Conservation (phyloP, 2,888 invertebrate species). For the Ormyrus nitidulus region DNA sequence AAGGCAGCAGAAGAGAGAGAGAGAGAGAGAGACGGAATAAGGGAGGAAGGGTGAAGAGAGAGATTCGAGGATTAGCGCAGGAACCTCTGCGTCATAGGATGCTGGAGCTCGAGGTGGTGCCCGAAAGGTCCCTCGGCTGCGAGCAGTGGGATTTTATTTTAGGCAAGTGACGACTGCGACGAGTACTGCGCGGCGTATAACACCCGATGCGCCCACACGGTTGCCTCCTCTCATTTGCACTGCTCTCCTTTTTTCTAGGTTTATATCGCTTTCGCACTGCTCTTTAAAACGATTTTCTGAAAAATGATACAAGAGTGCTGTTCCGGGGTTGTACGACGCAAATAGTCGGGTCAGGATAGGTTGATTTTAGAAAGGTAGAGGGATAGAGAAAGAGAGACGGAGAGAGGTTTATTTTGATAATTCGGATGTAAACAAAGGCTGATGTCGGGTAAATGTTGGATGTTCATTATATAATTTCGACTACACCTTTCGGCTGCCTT, state of each 20-base stretch:
- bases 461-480: constrained; percentile 50
- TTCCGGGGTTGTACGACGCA: background rate
- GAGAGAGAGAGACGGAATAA: background rate
- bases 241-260: constrained; percentile 33
- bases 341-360: too few species aligned
- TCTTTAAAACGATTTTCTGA: background rate
- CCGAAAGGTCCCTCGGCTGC: constrained; percentile 95
- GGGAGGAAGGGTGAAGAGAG: background rate
- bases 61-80: constrained; percentile 26
- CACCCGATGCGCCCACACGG: background rate
- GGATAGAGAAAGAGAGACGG: constrained; percentile 22
- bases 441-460: constrained; percentile 38
- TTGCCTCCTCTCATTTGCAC: too few species aligned
- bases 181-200: too few species aligned
- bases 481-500: background rate
- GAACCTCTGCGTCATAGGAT: constrained; percentile 76
- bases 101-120: constrained; percentile 97
- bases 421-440: constrained; percentile 69
- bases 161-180: constrained; percentile 81
- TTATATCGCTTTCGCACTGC: too few species aligned
- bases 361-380: background rate
- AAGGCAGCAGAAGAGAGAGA: background rate
- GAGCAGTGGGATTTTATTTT: constrained; percentile 98
- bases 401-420: constrained; percentile 65
- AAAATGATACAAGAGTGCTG: background rate